Conservation (phyloP, 2,888 invertebrate species). For the Athalia rosae region DNA sequence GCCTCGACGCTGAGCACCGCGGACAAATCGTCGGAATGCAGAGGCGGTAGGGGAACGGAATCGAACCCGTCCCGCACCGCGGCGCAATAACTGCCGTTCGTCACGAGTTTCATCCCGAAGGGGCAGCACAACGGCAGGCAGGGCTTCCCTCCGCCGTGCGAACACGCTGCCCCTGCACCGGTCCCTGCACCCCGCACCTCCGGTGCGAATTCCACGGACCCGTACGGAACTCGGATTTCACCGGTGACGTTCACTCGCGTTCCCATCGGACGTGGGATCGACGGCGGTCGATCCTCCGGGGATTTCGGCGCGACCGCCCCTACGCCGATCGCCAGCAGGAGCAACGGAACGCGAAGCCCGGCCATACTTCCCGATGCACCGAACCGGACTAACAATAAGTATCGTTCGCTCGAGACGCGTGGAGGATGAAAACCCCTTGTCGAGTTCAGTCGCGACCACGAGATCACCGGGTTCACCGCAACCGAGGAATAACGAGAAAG, state of each 20-base stretch:
- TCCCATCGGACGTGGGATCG: neutral
- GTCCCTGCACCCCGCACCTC: too few species aligned
- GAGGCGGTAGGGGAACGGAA: conserved; percentile 50
- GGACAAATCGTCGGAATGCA: conserved; percentile 51
- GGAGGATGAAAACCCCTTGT: too few species aligned
- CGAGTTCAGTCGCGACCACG: too few species aligned
- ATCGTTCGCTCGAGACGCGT: too few species aligned
- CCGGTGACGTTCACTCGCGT: neutral
- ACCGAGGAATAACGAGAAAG: too few species aligned
- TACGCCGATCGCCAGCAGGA: too few species aligned
- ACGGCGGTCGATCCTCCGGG: neutral
- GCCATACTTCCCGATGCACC: too few species aligned
- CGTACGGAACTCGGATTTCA: neutral
- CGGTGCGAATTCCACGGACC: neutral
- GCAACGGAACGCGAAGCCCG: too few species aligned
- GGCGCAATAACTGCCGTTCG: conserved; percentile 35
- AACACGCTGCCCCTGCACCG: too few species aligned
- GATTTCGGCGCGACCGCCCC: too few species aligned
- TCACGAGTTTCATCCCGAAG: conserved; percentile 3
- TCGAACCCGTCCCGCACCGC: conserved; percentile 10
- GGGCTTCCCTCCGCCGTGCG: conserved; percentile 47
- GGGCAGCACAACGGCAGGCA: conserved; percentile 61
- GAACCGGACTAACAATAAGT: too few species aligned
- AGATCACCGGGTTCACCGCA: too few species aligned
- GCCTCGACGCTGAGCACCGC: conserved; percentile 12